A percentile compares a stretch with the other conserved stretches of the same genome.
phyloP scores from a whole-genome alignment of 2,113 vertebrate genomes.

The Paracanthobrama guichenoti region DNA sequence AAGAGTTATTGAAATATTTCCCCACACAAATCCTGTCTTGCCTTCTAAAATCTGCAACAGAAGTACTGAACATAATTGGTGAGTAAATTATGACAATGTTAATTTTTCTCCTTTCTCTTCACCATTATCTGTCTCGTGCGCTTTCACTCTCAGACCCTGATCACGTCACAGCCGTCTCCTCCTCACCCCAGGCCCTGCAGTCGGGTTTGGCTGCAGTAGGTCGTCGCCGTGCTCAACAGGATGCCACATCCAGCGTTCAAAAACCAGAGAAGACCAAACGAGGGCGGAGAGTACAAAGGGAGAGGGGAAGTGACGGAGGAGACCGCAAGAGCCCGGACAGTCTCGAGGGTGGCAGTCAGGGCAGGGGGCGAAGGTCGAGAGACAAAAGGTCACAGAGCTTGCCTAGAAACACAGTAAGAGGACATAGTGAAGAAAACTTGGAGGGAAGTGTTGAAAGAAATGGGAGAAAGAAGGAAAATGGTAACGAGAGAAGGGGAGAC shows the following conservation, averaged over 20 bases:
- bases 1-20: not conserved
- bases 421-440: conserved; percentile 27
- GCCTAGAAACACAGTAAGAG: conserved; percentile 58
- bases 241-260: conserved; percentile 45
- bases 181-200: conserved; percentile 70
- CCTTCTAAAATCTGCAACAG: not conserved
- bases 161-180: conserved; percentile 71
- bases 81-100: not conserved
- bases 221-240: conserved; percentile 42
- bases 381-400: conserved; percentile 65
- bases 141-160: conserved; percentile 71
- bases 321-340: conserved; percentile 45
- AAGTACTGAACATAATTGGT: not conserved
- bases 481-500: not conserved
- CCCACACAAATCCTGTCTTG: not conserved
- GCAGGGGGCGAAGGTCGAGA: conserved; percentile 39
- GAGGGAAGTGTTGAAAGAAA: not conserved
- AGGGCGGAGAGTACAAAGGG: conserved; percentile 27
- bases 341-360: conserved; percentile 10
- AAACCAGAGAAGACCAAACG: conserved; percentile 46
- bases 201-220: conserved; percentile 80
- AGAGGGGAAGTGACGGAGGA: conserved; percentile 43
- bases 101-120: not conserved
- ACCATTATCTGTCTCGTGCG: conserved; percentile 21
- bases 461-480: not conserved